A percentile compares a stretch with the other conserved stretches of the same genome.
Evolutionary conservation across 2,113 vertebrate species (phyloP).

Genomic region (Microtus oregoni): DNA sequence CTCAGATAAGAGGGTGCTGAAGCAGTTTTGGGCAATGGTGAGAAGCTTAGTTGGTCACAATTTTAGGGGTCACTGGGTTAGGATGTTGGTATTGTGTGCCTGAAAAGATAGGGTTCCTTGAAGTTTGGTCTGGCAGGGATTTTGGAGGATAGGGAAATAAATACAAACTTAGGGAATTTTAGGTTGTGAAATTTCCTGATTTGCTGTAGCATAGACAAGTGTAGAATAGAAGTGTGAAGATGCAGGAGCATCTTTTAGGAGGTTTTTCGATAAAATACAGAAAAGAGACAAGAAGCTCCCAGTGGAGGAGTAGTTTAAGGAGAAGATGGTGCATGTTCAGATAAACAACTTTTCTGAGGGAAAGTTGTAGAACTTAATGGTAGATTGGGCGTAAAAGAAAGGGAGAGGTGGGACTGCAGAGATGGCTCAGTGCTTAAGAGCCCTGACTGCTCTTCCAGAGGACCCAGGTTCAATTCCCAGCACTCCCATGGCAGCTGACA

Average conservation of each 20-base stretch:
- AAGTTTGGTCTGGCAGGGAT: background rate
- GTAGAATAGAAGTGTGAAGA: conserved; percentile 21
- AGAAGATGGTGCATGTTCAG: conserved; percentile 32
- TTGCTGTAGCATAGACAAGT: background rate
- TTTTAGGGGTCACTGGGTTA: background rate
- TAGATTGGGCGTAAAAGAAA: conserved; percentile 2
- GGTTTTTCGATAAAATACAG: conserved; percentile 35
- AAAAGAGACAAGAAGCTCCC: background rate
- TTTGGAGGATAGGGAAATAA: conserved; percentile 24
- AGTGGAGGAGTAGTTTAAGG: conserved; percentile 6
- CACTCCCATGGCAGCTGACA: background rate
- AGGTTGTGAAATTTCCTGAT: conserved; percentile 48
- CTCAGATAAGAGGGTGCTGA: conserved; percentile 33
- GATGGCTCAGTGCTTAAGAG: background rate
- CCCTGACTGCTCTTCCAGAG: background rate
- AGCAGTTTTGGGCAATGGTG: conserved; percentile 43
- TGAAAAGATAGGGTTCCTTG: background rate
- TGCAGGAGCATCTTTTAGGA: background rate
- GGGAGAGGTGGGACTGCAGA: background rate
- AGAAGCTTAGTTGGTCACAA: conserved; percentile 23
- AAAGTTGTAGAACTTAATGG: conserved; percentile 12
- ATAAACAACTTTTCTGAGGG: conserved; percentile 34
- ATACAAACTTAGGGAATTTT: conserved; percentile 58
- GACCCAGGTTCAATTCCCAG: background rate
- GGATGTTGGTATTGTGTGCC: conserved; percentile 21